Percentiles rank a stretch among this genome's conserved stretches.
Conservation (phyloP, 2,113 vertebrate genomes). For the Chascanopsetta lugubris region DNA sequence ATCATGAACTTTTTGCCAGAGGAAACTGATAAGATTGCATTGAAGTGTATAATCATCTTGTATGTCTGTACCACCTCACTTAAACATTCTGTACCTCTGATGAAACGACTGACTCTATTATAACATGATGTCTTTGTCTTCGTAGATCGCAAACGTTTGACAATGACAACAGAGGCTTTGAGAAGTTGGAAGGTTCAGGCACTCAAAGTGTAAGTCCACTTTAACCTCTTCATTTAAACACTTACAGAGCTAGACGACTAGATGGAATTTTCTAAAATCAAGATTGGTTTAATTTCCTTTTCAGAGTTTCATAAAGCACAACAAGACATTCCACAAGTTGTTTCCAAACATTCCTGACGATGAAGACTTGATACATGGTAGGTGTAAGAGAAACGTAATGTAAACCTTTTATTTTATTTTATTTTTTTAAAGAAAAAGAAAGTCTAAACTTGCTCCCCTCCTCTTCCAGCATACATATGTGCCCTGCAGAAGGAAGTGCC, state of each 20-base stretch:
- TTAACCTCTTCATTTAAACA: background rate
- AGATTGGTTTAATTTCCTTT: background rate
- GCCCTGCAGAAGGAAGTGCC: constrained; percentile 88
- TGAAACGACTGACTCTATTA: background rate
- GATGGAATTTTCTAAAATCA: background rate
- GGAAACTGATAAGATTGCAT: background rate
- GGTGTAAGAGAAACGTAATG: constrained; percentile 19
- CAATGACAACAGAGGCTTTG: constrained; percentile 58
- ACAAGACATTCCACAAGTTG: constrained; percentile 84
- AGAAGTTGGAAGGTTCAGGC: constrained; percentile 61
- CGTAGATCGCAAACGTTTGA: constrained; percentile 79
- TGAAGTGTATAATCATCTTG: background rate
- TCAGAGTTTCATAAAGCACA: constrained; percentile 82
- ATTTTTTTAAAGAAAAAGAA: no score
- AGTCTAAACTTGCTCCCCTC: background rate
- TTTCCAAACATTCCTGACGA: constrained; percentile 81
- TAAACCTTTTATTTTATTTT: no score
- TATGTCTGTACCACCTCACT: background rate
- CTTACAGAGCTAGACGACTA: background rate
- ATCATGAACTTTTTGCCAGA: background rate
- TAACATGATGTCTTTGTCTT: background rate
- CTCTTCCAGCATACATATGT: constrained; percentile 82
- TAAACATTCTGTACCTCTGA: no score
- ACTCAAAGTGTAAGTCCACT: constrained; percentile 61
- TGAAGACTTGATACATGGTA: constrained; percentile 83